Base-by-base conservation (phyloP, 2,113 vertebrate genomes). In the Stictonetta naevosa region DNA sequence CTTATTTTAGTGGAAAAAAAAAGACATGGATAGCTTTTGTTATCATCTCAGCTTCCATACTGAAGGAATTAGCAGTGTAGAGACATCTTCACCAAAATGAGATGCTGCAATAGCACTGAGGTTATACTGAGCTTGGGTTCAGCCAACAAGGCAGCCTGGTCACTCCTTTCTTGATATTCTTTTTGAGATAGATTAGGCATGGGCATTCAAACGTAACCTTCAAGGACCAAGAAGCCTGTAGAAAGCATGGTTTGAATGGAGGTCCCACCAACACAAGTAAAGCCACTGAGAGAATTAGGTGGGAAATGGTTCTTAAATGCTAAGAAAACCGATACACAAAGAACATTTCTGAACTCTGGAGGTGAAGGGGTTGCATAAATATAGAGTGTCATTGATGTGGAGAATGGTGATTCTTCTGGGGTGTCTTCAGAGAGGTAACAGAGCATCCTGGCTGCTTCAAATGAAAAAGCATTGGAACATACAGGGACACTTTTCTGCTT, bases 1-100 rank as follows among this genome's bases (percentile, higher is more conserved):
- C 69, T 75, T 81, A 59, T 80, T 96, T 92, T 23, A 72, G 53
- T 62, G 69, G 66, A 53, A 78, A 84, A 86, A 84, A 86, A 93
- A 48, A 17, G 38, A 19, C 60, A 11, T n/a, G 25, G 34, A 34
- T 63, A 64, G 28, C 14, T 60, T 66, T 72, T 93, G 14, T 71
- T 60, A 13, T 36, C 76, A 59, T 58, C 60, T 90, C 40, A 44
- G 25, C 11, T 68, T 81, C 28, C 5, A 6, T 38, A 22, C 42
- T 78, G 69, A 68, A 78, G 60, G 73, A 88, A 21, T n/a, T 42
- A 46, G 29, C 13, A 42, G 13, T 21, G 10, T 78, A 56, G 73
- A 84, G 88, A 38, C 10, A 52, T 29, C 40, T 72, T 19, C 29
- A 34, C 5, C 8, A 55, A 74, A n/a, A 3, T 5, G 55, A 78